These are phyloP conservation scores for Catocala fraxini DNA, from an alignment of 2,888 invertebrate genomes.

Conservation along the genomic window DNA sequence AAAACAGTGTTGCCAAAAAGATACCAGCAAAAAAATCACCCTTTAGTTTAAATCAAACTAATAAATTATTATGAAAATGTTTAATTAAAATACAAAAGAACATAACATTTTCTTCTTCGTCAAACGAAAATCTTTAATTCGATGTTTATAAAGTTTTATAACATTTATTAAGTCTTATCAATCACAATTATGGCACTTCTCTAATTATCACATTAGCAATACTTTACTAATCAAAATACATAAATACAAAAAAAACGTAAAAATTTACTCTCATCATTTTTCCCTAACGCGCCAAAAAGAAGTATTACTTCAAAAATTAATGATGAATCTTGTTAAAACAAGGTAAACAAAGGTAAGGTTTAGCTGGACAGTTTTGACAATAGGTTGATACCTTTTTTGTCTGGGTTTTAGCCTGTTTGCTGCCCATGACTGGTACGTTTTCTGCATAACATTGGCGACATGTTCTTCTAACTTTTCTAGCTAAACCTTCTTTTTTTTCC, in stretches of 20 bases:
- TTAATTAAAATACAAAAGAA: background rate
- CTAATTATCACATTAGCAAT: background rate
- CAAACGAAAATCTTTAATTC: background rate
- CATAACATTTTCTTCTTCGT: background rate
- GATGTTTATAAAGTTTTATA: background rate
- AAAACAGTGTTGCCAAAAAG: too few relatives aligned
- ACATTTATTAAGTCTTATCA: constrained; percentile 1
- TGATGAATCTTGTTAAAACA: background rate
- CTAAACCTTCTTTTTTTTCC: constrained; percentile 16
- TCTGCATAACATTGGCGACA: constrained; percentile 31
- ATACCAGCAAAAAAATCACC: too few relatives aligned
- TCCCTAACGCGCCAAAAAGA: background rate
- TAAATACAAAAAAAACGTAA: too few relatives aligned
- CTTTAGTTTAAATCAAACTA: constrained; percentile 1
- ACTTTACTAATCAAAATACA: background rate
- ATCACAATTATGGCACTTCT: constrained; percentile 2
- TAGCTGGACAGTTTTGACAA: background rate
- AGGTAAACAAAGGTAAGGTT: background rate
- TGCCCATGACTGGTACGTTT: constrained; percentile 28
- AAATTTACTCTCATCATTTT: too few relatives aligned
- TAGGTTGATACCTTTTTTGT: constrained; percentile 23
- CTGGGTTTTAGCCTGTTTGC: constrained; percentile 29
- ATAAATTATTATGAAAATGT: constrained; percentile 1
- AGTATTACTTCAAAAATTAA: background rate
- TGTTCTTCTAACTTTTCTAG: constrained; percentile 24